Evolutionary conservation across 2,888 invertebrate species (phyloP), one percentile per base, ranked within the genome.

Genomic region (Aethes cnicana): DNA sequence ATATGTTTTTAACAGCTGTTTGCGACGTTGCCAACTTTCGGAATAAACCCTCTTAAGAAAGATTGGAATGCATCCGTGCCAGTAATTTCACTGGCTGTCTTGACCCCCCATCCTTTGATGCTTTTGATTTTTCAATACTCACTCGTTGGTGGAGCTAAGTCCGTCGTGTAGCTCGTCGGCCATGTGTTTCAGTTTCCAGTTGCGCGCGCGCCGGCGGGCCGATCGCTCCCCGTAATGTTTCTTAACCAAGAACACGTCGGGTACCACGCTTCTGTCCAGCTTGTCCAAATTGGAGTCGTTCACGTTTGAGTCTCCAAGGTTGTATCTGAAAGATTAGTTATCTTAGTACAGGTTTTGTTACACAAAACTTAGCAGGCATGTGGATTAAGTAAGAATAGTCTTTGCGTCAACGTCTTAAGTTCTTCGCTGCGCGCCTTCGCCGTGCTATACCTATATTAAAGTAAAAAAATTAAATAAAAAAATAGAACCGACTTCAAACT

Each of bases 201-300:
- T 91, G 52, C 96, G 92, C 20, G 93, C 93, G 49, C 93, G 93
- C n/a, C 94, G 92, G 23, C 96, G 90, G 0, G 92, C 91, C 1
- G 92, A 81, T 58, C 92, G 92, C 69, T 95, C 96, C 0, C 93
- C 93, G 76, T 95, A 98, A 62, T 93, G 91, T 79, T 99, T 99
- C 89, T 97, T 98, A 6, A 98, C 96, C n/a, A 99, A 84, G 52
- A 99, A 93, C 48, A 99, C 95, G 86, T 99, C 98, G 0, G 98
- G 98, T 20, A 98, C 77, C 7, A 72, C 70, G 56, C 91, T 91
- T 28, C 82, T 78, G 53, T 93, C 90, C 63, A 99, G 76, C 69
- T 95, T 95, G 55, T 99, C 98, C 72, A 97, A 95, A 74, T 97
- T 93, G 0, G 77, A 75, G 75, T 99, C 95, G 75, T 99, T 99